phyloP scores from a whole-genome alignment of 2,888 invertebrate genomes.

The Eristalinus aeneus region DNA sequence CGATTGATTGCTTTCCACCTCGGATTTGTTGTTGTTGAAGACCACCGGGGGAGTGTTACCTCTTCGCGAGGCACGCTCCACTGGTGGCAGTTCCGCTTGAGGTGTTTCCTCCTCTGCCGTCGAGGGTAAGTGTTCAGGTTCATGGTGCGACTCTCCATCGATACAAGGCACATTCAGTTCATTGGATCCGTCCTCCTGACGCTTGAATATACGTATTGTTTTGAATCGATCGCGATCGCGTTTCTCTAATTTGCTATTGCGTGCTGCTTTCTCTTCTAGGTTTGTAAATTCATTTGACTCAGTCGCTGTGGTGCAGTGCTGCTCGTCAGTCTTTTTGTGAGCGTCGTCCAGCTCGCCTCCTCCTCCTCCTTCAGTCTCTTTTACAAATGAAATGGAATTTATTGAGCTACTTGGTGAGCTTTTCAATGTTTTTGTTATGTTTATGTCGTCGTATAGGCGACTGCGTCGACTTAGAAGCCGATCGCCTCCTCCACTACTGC shows the following conservation, averaged over 20 bases:
- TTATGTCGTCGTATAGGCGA: constrained; percentile 79
- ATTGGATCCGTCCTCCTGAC: constrained; percentile 71
- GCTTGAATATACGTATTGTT: constrained; percentile 79
- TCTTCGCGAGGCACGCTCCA: constrained; percentile 75
- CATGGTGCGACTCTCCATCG: constrained; percentile 74
- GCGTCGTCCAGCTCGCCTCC: constrained; percentile 43
- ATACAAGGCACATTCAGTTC: constrained; percentile 79
- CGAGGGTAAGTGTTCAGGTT: constrained; percentile 39
- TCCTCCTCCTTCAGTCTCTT: constrained; percentile 70
- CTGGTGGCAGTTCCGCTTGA: constrained; percentile 37
- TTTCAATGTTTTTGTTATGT: constrained; percentile 73
- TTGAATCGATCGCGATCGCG: constrained; percentile 80
- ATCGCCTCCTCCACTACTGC: constrained; percentile 73
- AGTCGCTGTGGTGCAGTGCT: constrained; percentile 55
- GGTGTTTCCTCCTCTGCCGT: constrained; percentile 54
- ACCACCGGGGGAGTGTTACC: constrained; percentile 71
- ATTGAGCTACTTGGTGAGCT: constrained; percentile 60
- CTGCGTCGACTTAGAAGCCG: constrained; percentile 79
- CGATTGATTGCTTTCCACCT: constrained; percentile 60
- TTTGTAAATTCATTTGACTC: constrained; percentile 72
- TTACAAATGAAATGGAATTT: constrained; percentile 76
- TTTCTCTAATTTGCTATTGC: constrained; percentile 74
- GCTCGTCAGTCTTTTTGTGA: constrained; percentile 66
- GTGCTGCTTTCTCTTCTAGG: constrained; percentile 46
- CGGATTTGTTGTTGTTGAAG: constrained; percentile 73